These are phyloP conservation scores for Patella pellucida DNA, from an alignment of 2,888 invertebrate species.

Conservation along the genomic window DNA sequence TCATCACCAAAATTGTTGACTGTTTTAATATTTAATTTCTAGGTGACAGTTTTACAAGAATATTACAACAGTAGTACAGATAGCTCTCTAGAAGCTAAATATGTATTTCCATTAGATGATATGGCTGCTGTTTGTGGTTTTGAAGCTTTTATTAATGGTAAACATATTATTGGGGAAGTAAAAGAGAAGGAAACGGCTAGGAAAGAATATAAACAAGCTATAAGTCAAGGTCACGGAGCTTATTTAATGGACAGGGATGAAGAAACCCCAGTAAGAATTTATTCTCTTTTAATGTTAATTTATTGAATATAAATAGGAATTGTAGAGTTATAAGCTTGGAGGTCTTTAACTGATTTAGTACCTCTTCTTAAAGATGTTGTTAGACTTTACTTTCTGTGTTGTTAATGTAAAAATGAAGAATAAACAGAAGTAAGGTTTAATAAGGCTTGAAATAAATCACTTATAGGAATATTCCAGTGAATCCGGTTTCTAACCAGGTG, in stretches of 20 bases:
- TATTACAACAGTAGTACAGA: constrained; percentile 59
- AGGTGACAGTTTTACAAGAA: constrained; percentile 69
- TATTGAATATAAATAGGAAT: too few relatives aligned
- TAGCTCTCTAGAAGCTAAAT: constrained; percentile 69
- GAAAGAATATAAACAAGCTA: constrained; percentile 70
- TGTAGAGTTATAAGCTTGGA: too few relatives aligned
- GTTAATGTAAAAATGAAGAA: too few relatives aligned
- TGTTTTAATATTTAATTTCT: constrained; percentile 13
- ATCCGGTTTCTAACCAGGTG: too few relatives aligned
- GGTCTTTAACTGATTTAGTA: too few relatives aligned
- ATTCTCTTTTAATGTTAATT: not conserved
- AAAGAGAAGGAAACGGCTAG: constrained; percentile 71
- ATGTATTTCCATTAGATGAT: constrained; percentile 71
- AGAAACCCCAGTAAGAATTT: constrained; percentile 64
- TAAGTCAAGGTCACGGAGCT: constrained; percentile 71
- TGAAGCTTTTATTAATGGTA: constrained; percentile 72
- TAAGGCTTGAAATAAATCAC: too few relatives aligned
- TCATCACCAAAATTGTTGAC: not conserved
- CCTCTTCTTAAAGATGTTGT: too few relatives aligned
- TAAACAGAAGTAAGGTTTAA: too few relatives aligned
- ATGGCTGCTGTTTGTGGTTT: constrained; percentile 72
- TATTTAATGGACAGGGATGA: constrained; percentile 72
- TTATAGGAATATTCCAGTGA: too few relatives aligned
- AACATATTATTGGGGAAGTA: constrained; percentile 70
- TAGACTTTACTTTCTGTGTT: too few relatives aligned